Evolutionary conservation across 2,113 vertebrate species (phyloP).

Genomic region (Nycticryphes semicollaris): DNA sequence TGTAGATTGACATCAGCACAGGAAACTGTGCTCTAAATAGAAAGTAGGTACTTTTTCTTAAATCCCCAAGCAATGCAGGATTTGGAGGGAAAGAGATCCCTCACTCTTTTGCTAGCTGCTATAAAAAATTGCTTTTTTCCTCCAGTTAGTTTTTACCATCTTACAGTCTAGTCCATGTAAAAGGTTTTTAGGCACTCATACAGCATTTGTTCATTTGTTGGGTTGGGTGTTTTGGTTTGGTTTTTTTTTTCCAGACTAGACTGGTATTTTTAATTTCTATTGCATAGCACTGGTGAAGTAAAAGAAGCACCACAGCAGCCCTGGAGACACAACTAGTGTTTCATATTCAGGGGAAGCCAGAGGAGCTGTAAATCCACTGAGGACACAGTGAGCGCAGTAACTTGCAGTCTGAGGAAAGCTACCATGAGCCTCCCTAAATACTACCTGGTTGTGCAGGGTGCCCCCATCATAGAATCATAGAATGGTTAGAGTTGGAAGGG

Average conservation of each 20-base stretch:
- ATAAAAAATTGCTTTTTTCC: not conserved
- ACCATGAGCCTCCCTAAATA: not conserved
- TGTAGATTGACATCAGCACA: not conserved
- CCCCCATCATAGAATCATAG: too few species aligned
- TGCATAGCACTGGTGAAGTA: not conserved
- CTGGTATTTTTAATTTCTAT: not conserved
- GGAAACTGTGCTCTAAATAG: not conserved
- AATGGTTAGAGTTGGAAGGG: too few species aligned
- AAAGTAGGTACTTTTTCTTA: not conserved
- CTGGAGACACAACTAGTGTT: not conserved
- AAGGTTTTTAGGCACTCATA: not conserved
- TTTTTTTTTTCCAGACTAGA: too few species aligned
- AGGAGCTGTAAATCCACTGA: not conserved
- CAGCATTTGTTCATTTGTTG: not conserved
- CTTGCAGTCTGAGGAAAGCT: not conserved
- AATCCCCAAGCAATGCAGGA: not conserved
- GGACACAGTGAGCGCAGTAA: not conserved
- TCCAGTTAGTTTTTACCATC: not conserved
- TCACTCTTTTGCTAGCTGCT: not conserved
- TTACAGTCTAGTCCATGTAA: not conserved
- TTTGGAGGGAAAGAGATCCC: not conserved
- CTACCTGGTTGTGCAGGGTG: not conserved
- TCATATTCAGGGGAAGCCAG: fast-evolving
- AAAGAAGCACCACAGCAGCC: not conserved
- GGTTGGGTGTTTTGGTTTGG: too few species aligned